These are phyloP conservation scores for Glyphotaelius pellucidus DNA, from an alignment of 2,888 invertebrate species.

Conservation along the genomic window DNA sequence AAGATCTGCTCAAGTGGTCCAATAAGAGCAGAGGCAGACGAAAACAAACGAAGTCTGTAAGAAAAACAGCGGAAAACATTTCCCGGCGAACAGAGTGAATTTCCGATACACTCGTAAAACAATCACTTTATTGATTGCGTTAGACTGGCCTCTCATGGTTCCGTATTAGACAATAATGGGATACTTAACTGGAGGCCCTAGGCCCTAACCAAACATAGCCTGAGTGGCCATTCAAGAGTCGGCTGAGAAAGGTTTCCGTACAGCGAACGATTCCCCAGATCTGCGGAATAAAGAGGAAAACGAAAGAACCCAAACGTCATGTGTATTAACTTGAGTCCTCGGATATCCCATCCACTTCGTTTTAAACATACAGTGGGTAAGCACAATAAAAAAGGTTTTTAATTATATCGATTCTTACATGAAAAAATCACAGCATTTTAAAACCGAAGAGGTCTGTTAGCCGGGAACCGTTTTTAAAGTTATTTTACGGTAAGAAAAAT, in stretches of 20 bases:
- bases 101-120: conserved; percentile 56
- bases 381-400: background rate
- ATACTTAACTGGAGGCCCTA: conserved; percentile 12
- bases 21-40: background rate
- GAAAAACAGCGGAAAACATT: conserved; percentile 28
- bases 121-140: conserved; percentile 58
- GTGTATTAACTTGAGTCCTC: background rate
- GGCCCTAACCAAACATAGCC: conserved; percentile 42
- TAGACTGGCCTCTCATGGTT: conserved; percentile 17
- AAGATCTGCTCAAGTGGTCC: background rate
- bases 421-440: background rate
- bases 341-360: background rate
- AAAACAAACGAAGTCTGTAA: background rate
- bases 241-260: conserved; percentile 14
- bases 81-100: conserved; percentile 26
- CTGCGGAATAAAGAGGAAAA: background rate
- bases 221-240: conserved; percentile 25
- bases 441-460: background rate
- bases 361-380: background rate
- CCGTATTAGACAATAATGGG: conserved; percentile 30
- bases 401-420: background rate
- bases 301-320: background rate
- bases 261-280: conserved; percentile 3
- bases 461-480: background rate
- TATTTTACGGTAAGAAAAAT: background rate